phyloP scores from a whole-genome alignment of 2,888 invertebrate genomes.

The Lasioglossum villosulum region DNA sequence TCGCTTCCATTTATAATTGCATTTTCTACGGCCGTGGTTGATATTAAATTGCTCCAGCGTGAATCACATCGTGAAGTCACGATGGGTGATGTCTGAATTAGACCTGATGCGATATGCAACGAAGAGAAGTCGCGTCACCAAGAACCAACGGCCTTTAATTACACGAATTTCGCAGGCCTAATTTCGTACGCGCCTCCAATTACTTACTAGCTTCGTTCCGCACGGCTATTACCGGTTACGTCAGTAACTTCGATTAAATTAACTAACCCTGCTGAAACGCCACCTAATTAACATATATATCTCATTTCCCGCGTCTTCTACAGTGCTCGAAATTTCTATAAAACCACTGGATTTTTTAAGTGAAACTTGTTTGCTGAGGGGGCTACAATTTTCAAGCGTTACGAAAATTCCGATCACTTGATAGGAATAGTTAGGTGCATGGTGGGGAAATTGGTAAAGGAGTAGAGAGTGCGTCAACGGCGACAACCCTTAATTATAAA shows the following conservation, averaged over 20 bases:
- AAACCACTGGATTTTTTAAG: no score
- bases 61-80: constrained; percentile 47
- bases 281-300: constrained; percentile 43
- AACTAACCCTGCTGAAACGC: constrained; percentile 58
- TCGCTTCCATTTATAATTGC: constrained; percentile 2
- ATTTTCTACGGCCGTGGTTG: not conserved
- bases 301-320: not conserved
- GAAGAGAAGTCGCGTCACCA: constrained; percentile 34
- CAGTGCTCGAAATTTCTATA: no score
- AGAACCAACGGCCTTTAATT: constrained; percentile 72
- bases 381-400: no score
- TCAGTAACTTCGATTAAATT: constrained; percentile 76
- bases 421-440: no score
- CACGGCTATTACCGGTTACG: constrained; percentile 40
- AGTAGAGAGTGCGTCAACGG: no score
- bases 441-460: no score
- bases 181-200: constrained; percentile 75
- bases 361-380: no score
- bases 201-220: constrained; percentile 68
- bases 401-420: no score
- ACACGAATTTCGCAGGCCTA: constrained; percentile 78
- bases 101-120: constrained; percentile 37
- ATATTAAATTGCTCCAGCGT: constrained; percentile 23
- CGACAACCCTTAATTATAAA: no score
- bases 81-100: constrained; percentile 43